Evolutionary conservation across 2,888 invertebrate genomes (phyloP).

Genomic region (Nudaria mundana): DNA sequence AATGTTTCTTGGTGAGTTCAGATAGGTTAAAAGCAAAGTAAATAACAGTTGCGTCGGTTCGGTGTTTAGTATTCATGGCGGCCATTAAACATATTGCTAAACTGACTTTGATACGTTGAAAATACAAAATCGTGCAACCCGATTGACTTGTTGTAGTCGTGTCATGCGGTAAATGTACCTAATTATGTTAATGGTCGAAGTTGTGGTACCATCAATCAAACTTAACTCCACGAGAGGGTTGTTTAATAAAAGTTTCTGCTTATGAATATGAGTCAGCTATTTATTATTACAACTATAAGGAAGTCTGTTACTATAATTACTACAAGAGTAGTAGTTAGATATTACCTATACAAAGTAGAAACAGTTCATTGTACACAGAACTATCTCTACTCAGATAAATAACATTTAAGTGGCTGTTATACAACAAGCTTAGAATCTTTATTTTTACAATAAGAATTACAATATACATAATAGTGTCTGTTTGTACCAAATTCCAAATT

Average conservation of each 20-base stretch:
- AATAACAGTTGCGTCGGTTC: conserved; percentile 5
- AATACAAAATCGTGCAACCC: not conserved
- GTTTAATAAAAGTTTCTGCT: not conserved
- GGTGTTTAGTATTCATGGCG: conserved; percentile 1
- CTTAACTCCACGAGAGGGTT: not conserved
- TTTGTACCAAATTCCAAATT: too few relatives aligned
- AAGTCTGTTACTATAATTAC: not conserved
- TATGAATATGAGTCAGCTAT: not conserved
- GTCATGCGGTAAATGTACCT: not conserved
- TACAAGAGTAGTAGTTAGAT: too few relatives aligned
- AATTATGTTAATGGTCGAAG: not conserved
- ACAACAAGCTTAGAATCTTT: too few relatives aligned
- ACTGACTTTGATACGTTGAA: not conserved
- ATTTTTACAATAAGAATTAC: too few relatives aligned
- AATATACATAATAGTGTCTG: too few relatives aligned
- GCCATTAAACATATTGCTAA: not conserved
- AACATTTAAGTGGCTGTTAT: too few relatives aligned
- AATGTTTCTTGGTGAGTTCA: conserved; percentile 5
- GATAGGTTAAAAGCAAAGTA: conserved; percentile 6
- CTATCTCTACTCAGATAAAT: too few relatives aligned
- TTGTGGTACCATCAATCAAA: not conserved
- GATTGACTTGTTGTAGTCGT: not conserved
- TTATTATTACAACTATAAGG: not conserved
- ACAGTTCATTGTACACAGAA: too few relatives aligned
- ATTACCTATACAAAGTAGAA: too few relatives aligned